These are phyloP conservation scores for Diarsia brunnea DNA, from an alignment of 2,888 invertebrate species.

Conservation along the genomic window DNA sequence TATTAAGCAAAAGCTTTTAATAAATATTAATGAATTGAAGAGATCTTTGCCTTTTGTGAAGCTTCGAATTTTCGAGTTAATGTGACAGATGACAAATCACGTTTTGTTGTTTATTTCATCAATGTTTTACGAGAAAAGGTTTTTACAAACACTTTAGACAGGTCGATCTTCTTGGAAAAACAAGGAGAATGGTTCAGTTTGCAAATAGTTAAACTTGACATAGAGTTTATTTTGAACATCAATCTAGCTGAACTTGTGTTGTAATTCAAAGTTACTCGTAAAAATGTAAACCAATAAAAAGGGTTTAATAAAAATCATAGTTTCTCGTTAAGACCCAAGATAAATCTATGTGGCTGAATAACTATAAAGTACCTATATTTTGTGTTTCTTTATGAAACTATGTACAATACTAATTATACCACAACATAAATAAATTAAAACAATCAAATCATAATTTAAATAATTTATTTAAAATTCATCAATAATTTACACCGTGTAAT, in stretches of 20 bases:
- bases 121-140: not conserved
- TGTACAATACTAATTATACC: not conserved
- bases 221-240: not conserved
- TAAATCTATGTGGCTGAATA: not conserved
- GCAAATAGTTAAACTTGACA: not conserved
- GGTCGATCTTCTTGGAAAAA: not conserved
- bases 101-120: not conserved
- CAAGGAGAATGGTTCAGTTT: not conserved
- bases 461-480: slow-evolving; percentile 85
- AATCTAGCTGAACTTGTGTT: not conserved
- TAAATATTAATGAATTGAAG: not conserved
- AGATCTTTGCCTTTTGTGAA: not conserved
- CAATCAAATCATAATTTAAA: slow-evolving; percentile 74
- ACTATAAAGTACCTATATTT: not conserved
- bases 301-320: not conserved
- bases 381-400: not conserved
- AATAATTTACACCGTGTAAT: slow-evolving; percentile 84
- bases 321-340: not conserved
- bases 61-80: slow-evolving; percentile 17
- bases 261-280: not conserved
- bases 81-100: slow-evolving; percentile 5
- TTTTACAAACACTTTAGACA: not conserved
- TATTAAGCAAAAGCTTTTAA: not conserved
- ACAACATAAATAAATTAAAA: slow-evolving; percentile 50
- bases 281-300: not conserved